These are phyloP conservation scores for Caracal caracal DNA, from an alignment of 2,113 vertebrate species.

Conservation along the genomic window DNA sequence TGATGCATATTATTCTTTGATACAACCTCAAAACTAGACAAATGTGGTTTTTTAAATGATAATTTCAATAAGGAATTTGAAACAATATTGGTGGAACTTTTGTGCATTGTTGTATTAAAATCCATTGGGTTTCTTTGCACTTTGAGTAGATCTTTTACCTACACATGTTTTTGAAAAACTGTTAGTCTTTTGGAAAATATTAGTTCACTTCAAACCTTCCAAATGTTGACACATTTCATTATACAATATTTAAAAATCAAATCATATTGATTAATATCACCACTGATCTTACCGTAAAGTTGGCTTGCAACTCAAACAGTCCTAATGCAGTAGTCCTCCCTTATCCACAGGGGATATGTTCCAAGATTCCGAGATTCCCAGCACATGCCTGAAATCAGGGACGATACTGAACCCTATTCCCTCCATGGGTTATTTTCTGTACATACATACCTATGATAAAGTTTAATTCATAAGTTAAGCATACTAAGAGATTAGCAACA, in stretches of 20 bases:
- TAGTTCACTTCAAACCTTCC: not conserved
- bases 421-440: not conserved
- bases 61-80: not conserved
- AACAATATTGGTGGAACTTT: not conserved
- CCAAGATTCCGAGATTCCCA: not conserved
- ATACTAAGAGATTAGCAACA: not conserved
- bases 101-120: not conserved
- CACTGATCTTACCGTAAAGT: not conserved
- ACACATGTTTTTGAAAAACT: not conserved
- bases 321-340: not conserved
- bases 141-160: not conserved
- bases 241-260: slow-evolving; percentile 11
- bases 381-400: not conserved
- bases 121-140: not conserved
- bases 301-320: not conserved
- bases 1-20: not conserved
- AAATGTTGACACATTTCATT: not conserved
- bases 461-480: not conserved
- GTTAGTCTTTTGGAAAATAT: slow-evolving; percentile 33
- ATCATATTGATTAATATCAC: not conserved
- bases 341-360: not conserved
- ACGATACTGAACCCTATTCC: not conserved
- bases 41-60: not conserved
- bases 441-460: not conserved
- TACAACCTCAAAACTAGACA: not conserved